Percentiles rank a stretch among this genome's conserved stretches.
Evolutionary conservation across 53 echinoderm and acorn worm genomes (phyloP).

Genomic region (Luidia sarsii): DNA sequence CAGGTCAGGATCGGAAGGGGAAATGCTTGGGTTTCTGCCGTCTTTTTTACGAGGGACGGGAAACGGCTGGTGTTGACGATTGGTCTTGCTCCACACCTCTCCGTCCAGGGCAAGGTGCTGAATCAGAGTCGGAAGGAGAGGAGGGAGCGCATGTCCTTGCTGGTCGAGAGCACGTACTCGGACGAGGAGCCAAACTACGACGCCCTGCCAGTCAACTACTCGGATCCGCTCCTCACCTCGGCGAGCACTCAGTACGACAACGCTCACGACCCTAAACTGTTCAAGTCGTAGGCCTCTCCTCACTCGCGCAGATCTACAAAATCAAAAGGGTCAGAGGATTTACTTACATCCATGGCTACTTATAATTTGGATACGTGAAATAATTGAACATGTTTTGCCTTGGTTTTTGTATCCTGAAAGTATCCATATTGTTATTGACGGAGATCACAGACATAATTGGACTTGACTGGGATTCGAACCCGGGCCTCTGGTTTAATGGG

Average conservation of each 20-base stretch:
- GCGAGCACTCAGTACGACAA: background rate
- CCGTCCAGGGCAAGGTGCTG: slow-evolving; percentile 57
- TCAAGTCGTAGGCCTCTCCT: background rate
- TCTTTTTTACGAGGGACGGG: background rate
- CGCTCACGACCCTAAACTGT: background rate
- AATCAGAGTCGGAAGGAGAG: slow-evolving; percentile 66
- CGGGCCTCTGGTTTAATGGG: no score
- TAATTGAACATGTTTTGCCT: no score
- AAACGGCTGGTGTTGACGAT: background rate
- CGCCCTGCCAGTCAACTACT: background rate
- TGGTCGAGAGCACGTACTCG: background rate
- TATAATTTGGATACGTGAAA: no score
- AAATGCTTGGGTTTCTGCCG: background rate
- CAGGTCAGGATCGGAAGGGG: background rate
- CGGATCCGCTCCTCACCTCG: background rate
- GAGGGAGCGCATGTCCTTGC: background rate
- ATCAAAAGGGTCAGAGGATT: no score
- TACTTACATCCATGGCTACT: no score
- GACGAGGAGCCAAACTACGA: slow-evolving; percentile 2
- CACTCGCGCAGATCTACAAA: no score
- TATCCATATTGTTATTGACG: no score
- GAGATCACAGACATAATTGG: no score
- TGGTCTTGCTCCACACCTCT: background rate
- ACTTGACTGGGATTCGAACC: no score
- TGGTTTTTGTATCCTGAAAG: no score